Evolutionary conservation across 2,797 vertebrate genomes (phyloP).

Genomic region (Tympanoctomys barrerae): DNA sequence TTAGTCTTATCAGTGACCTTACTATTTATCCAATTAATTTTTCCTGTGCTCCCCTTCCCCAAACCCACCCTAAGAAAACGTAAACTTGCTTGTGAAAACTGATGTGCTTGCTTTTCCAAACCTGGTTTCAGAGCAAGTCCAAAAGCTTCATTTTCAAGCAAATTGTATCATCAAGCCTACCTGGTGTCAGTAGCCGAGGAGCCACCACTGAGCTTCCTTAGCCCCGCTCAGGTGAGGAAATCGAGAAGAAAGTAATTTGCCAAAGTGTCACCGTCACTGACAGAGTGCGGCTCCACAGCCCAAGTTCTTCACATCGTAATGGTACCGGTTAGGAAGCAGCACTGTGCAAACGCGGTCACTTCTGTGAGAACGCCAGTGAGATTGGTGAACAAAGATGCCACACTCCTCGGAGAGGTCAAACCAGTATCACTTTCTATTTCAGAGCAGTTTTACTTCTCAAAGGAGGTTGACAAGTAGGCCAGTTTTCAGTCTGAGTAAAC

Average conservation of each 20-base stretch:
- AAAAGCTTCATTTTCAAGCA: neutral
- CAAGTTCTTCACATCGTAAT: neutral
- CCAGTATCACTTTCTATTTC: neutral
- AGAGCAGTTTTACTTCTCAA: neutral
- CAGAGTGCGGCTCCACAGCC: neutral
- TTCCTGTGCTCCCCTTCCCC: neutral
- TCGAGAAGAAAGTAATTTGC: neutral
- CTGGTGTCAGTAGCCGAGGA: neutral
- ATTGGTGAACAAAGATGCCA: neutral
- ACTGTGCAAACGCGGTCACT: neutral
- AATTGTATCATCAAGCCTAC: neutral
- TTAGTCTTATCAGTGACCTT: neutral
- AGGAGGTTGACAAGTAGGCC: neutral
- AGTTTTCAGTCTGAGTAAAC: neutral
- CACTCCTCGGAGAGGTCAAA: neutral
- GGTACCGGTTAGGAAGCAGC: neutral
- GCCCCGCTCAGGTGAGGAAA: neutral
- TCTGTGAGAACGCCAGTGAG: neutral
- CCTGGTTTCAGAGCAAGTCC: neutral
- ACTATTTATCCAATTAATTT: neutral
- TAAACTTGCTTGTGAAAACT: neutral
- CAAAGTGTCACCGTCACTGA: neutral
- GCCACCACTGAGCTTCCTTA: neutral
- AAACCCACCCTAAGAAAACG: constrained; percentile 12
- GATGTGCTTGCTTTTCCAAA: neutral